Evolutionary conservation across 1,140 invertebrate genomes (phyloP), one percentile per base, ranked within the genome.

Genomic region (Drosophila ambigua): DNA sequence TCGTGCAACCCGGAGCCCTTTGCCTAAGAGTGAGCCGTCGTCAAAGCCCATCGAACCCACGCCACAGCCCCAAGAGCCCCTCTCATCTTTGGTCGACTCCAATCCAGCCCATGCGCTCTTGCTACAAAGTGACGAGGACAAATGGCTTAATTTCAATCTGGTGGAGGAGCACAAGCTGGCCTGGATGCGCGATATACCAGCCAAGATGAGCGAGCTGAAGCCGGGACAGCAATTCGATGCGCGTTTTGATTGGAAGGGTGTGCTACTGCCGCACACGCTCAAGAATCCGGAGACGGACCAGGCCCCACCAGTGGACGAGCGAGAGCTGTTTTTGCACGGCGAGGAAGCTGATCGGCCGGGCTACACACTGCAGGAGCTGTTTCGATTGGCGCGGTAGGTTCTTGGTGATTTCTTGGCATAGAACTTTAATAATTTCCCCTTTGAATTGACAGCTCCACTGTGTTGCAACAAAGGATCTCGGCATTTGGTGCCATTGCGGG

Each of bases 301-400:
- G 2, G 92, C 93, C 15, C 93, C 95, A 45, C 94, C 96, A 69
- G 93, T 92, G 7, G 92, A 94, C 16, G 94, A 94, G 31, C 88
- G 94, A 57, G 95, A 95, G 49, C 93, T 99, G 5, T 97, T 98
- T 93, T 96, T 98, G 92, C 98, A 99, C 92, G 97, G 97, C 2
- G 96, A 97, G 78, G 97, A 99, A 92, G 96, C 97, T 23, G 95
- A 97, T 77, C 94, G 97, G 81, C 95, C 97, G 15, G 97, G 97
- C 0, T 99, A 98, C 89, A 95, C 96, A 2, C 84, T 99, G 2
- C 95, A 96, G 77, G 98, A 99, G 93, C 92, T 99, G 0, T 94
- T 98, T 81, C 95, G 96, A 72, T 91, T 98, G 3, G 90, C 90
- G 13, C 78, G 90, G 89, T 91, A 28, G 0, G 43, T 24, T 3